phyloP scores from a whole-genome alignment of 1,140 invertebrate species.

The Stegodyphus mimosarum region DNA sequence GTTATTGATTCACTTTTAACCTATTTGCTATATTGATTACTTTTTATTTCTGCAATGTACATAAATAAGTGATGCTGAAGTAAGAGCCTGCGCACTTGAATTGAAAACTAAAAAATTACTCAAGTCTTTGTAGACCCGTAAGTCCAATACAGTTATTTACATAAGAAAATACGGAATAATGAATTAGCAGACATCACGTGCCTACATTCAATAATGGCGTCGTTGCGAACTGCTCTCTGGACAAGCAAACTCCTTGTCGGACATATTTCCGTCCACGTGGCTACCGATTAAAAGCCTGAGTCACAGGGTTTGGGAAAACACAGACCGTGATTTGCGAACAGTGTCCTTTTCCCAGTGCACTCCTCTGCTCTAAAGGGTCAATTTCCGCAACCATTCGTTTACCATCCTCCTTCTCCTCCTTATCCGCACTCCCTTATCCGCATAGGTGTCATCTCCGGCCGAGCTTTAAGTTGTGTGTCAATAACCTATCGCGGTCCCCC shows the following conservation, averaged over 20 bases:
- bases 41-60: too few species aligned
- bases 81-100: too few species aligned
- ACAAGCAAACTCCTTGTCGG: not conserved
- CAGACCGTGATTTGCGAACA: slow-evolving; percentile 22
- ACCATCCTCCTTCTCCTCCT: slow-evolving; percentile 12
- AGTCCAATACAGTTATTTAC: too few species aligned
- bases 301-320: slow-evolving; percentile 17
- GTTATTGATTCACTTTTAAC: too few species aligned
- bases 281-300: not conserved
- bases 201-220: too few species aligned
- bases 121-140: too few species aligned
- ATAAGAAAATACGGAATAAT: too few species aligned
- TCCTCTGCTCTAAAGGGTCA: slow-evolving; percentile 28
- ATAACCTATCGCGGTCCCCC: slow-evolving; percentile 19
- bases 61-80: too few species aligned
- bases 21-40: too few species aligned
- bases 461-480: slow-evolving; percentile 52
- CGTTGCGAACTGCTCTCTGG: too few species aligned
- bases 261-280: slow-evolving; percentile 17
- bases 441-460: slow-evolving; percentile 49
- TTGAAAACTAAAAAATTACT: too few species aligned
- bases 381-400: slow-evolving; percentile 52
- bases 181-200: too few species aligned
- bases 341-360: not conserved
- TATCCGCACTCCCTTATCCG: slow-evolving; percentile 25